These are phyloP conservation scores for Cochlearius cochlearius DNA, from an alignment of 2,113 vertebrate species.

Conservation along the genomic window DNA sequence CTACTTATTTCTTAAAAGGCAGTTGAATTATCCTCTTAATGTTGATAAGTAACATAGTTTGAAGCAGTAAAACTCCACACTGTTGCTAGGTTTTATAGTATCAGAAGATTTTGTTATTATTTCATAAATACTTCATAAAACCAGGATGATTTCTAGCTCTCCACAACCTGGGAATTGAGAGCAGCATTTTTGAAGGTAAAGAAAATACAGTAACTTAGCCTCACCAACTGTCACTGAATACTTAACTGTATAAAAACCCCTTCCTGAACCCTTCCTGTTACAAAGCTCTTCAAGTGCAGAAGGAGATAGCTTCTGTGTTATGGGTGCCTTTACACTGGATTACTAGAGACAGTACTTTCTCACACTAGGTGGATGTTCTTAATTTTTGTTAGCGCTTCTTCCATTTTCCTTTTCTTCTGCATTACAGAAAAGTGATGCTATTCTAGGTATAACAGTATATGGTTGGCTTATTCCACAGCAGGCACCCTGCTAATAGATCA, in stretches of 20 bases:
- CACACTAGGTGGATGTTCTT: background rate
- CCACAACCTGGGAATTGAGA: background rate
- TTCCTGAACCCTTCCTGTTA: background rate
- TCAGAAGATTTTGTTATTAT: background rate
- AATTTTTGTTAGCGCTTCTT: background rate
- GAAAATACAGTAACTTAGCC: background rate
- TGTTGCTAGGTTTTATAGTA: background rate
- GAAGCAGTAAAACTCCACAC: background rate
- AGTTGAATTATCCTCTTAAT: background rate
- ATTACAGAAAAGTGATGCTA: background rate
- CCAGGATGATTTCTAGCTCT: background rate
- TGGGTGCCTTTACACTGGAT: background rate
- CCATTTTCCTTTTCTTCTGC: background rate
- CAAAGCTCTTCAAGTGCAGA: background rate
- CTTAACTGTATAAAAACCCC: background rate
- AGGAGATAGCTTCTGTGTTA: background rate
- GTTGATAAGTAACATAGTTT: background rate
- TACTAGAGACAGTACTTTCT: background rate
- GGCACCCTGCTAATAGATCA: background rate
- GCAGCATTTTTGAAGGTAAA: background rate
- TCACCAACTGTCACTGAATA: background rate
- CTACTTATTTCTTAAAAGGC: background rate
- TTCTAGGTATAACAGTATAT: background rate
- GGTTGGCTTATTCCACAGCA: background rate
- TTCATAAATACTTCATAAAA: background rate